Evolutionary conservation across 1,140 invertebrate species (phyloP), one percentile per base, ranked within the genome.

Genomic region (Euura saliciscinereae): DNA sequence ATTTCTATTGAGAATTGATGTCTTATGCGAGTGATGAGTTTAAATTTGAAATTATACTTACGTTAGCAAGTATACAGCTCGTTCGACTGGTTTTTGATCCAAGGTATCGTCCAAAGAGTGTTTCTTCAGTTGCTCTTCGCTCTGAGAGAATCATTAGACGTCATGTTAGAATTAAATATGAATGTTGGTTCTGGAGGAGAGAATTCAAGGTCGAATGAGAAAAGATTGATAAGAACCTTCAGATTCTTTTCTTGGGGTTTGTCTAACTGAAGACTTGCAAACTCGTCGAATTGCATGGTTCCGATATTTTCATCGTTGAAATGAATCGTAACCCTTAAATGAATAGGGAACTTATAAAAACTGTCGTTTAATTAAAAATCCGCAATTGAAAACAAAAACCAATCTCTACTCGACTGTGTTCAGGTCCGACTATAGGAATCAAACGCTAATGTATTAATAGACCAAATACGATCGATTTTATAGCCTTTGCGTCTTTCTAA

Each of bases 31-130:
- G 6, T 59, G 51, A 59, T 59, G 13, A 59, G 5, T n/a, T 59
- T 59, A 59, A 44, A 11, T 44, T 69, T 69, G 11, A 28, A 66
- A 13, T 72, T 75, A 44, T 73, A 84, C 83, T 83, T 79, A 85
- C 85, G 67, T 68, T 10, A 85, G 76, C 74, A 86, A 78, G 74
- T 82, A 51, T 2, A 85, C 65, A n/a, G 84, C 80, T 78, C 80
- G 77, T 42, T 82, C 82, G 44, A 83, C 74, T 13, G 78, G 78
- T 66, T 70, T 81, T n/a, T 71, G 71, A 46, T 84, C 82, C 64
- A 83, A 79, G 66, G 8, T 51, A 64, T n/a, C 64, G 43, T 85
- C 79, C 68, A 85, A 43, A 43, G 72, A 75, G 72, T 85, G 85
- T 13, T 73, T 80, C 75, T 67, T 77, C 8, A 85, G 68, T 70